Conservation (phyloP, 2,113 vertebrate genomes). For the Albula glossodonta region DNA sequence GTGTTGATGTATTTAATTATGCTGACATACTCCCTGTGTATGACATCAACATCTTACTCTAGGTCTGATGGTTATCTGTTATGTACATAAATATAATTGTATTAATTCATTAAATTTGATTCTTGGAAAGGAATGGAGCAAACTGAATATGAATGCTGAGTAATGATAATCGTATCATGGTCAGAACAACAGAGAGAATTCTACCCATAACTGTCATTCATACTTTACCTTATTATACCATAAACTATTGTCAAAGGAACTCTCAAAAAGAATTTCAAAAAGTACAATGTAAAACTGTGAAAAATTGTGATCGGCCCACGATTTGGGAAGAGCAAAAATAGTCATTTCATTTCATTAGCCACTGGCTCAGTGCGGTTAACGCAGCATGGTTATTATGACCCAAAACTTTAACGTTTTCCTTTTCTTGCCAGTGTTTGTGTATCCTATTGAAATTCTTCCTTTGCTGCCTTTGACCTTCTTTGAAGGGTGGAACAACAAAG, state of each 20-base stretch:
- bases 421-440: not conserved
- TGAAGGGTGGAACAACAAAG: conserved; percentile 17
- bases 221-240: not conserved
- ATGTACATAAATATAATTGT: too few species aligned
- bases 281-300: not conserved
- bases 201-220: not conserved
- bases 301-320: not conserved
- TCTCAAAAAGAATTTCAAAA: not conserved
- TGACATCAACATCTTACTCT: too few species aligned
- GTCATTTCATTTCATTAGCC: not conserved
- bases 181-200: too few species aligned
- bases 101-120: too few species aligned
- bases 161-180: too few species aligned
- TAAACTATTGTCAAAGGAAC: not conserved
- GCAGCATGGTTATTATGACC: conserved; percentile 3
- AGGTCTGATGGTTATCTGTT: too few species aligned
- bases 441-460: conserved; percentile 24
- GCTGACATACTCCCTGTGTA: too few species aligned
- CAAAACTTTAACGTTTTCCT: not conserved
- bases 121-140: too few species aligned
- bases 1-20: too few species aligned
- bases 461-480: conserved; percentile 16
- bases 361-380: not conserved
- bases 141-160: too few species aligned
- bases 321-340: not conserved